phyloP scores from a whole-genome alignment of 2,888 invertebrate species.

The Diadegma fenestrale region DNA sequence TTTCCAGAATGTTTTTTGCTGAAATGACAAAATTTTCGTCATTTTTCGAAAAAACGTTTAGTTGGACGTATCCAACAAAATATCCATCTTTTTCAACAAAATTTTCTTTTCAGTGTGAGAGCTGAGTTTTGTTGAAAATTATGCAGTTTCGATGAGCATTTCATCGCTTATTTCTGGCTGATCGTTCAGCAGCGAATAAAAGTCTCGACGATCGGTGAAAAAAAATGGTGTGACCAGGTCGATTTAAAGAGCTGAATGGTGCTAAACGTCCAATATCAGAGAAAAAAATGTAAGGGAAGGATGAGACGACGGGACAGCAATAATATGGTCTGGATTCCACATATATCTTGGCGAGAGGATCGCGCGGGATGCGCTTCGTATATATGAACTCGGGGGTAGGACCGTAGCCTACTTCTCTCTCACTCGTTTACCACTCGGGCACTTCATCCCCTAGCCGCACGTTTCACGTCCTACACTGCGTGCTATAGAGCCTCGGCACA shows the following conservation, averaged over 20 bases:
- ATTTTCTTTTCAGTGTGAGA: no score
- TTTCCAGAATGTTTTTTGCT: no score
- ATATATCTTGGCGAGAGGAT: constrained; percentile 32
- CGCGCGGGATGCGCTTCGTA: constrained; percentile 61
- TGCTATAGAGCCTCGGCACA: constrained; percentile 69
- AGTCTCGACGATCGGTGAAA: background rate
- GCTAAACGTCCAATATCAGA: constrained; percentile 9
- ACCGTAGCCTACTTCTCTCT: constrained; percentile 31
- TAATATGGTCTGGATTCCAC: constrained; percentile 48
- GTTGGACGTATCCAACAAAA: no score
- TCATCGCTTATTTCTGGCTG: background rate
- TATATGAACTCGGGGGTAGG: constrained; percentile 53
- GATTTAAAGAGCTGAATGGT: constrained; percentile 12
- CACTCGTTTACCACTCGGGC: constrained; percentile 61
- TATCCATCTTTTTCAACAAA: no score
- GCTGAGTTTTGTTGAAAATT: background rate
- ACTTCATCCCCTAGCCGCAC: constrained; percentile 72
- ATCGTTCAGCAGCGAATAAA: background rate
- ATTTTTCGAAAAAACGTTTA: no score
- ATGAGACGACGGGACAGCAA: constrained; percentile 47
- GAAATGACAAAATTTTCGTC: no score
- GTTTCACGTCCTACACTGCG: constrained; percentile 58
- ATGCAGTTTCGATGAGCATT: no score
- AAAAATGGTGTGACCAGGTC: background rate
- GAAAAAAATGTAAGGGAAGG: constrained; percentile 16